Evolutionary conservation across 2,113 vertebrate species (phyloP).

Genomic region (Callipepla squamata): DNA sequence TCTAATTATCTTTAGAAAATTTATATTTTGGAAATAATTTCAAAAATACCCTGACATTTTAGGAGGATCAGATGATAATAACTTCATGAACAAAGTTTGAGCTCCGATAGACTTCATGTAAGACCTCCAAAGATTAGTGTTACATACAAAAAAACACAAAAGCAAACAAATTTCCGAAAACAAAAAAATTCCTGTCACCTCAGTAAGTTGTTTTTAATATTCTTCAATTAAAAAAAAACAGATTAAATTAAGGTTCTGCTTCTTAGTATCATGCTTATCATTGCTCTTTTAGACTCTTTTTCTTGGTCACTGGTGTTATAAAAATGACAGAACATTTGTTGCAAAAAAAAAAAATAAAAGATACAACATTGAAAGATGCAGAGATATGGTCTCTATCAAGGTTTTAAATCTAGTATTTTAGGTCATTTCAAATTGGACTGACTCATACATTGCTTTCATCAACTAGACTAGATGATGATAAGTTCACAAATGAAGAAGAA

Average conservation of each 20-base stretch:
- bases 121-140: neutral
- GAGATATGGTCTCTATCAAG: neutral
- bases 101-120: neutral
- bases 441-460: neutral
- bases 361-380: neutral
- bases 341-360: neutral
- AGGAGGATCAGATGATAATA: neutral
- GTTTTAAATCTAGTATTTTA: neutral
- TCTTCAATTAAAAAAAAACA: neutral
- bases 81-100: rapidly evolving
- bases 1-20: neutral
- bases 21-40: neutral
- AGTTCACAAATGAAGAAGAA: neutral
- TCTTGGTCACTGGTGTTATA: neutral
- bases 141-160: neutral
- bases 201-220: neutral
- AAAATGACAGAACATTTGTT: neutral
- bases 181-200: neutral
- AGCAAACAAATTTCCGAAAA: neutral
- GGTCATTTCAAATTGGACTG: neutral
- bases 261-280: neutral
- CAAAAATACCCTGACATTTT: neutral
- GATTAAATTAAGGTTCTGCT: neutral
- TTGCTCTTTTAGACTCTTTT: neutral
- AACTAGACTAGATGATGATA: neutral